Percentiles rank a stretch among this genome's conserved stretches.
phyloP scores from a whole-genome alignment of 2,797 vertebrate species.

The Macroramphosus scolopax region DNA sequence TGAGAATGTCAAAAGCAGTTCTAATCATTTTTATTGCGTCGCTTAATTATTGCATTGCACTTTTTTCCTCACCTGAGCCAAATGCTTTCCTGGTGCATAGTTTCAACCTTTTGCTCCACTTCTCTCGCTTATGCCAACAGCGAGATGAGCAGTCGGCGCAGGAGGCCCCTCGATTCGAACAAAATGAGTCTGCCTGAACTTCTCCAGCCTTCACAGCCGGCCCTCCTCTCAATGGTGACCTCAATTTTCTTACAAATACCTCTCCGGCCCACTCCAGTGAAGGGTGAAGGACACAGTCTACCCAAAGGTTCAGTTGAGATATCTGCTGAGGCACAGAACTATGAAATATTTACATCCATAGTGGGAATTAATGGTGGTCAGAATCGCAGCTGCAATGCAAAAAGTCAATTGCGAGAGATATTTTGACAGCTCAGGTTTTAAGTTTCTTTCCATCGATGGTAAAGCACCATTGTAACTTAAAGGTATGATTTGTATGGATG shows the following conservation, averaged over 20 bases:
- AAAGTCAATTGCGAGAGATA: no score
- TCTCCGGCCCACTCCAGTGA: constrained; percentile 53
- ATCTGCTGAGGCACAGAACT: constrained; percentile 59
- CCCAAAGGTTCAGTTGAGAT: constrained; percentile 64
- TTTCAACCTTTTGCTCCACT: constrained; percentile 77
- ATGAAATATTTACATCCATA: constrained; percentile 46
- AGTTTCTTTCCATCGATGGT: no score
- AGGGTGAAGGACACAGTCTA: constrained; percentile 67
- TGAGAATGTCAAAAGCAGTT: constrained; percentile 85
- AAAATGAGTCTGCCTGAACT: constrained; percentile 65
- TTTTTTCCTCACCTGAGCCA: constrained; percentile 70
- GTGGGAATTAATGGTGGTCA: constrained; percentile 39
- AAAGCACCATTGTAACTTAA: no score
- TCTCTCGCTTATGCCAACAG: constrained; percentile 71
- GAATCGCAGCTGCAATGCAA: no score
- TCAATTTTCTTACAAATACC: constrained; percentile 74
- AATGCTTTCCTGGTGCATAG: constrained; percentile 78
- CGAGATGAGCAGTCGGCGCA: constrained; percentile 68
- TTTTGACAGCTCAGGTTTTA: no score
- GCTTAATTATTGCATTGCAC: constrained; percentile 81
- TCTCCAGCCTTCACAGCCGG: constrained; percentile 54
- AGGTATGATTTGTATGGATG: no score
- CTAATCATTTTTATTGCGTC: constrained; percentile 85
- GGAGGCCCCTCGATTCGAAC: constrained; percentile 55
- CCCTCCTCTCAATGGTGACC: constrained; percentile 63